Evolutionary conservation across 1,140 invertebrate genomes (phyloP).

Genomic region (Diorhabda carinulata): DNA sequence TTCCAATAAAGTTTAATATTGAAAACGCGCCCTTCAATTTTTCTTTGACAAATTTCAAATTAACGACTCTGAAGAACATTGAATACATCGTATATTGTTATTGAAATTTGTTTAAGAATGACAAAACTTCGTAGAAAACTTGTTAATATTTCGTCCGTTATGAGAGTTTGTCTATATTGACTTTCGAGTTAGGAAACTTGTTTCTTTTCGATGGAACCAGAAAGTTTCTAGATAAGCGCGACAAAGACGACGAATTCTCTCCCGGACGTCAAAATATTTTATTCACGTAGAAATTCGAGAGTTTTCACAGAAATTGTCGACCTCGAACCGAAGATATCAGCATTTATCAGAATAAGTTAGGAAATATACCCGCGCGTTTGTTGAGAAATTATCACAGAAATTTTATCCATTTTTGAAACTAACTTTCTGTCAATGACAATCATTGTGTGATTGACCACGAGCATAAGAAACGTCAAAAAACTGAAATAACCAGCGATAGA

Average conservation of each 20-base stretch:
- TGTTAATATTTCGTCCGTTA: slow-evolving; percentile 22
- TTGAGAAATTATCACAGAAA: no score
- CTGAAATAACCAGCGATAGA: no score
- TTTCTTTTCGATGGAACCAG: neutral
- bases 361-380: no score
- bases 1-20: neutral
- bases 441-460: no score
- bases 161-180: slow-evolving; percentile 16
- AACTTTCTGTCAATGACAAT: no score
- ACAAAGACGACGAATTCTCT: neutral
- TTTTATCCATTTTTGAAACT: no score
- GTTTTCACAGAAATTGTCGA: no score
- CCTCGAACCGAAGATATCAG: no score
- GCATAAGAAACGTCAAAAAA: no score
- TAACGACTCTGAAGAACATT: neutral
- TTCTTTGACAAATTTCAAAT: neutral
- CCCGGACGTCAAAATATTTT: neutral
- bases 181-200: neutral
- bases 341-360: no score
- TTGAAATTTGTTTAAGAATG: slow-evolving; percentile 18
- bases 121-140: slow-evolving; percentile 13
- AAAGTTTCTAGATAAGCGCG: neutral
- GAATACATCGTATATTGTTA: slow-evolving; percentile 12
- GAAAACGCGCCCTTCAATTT: neutral
- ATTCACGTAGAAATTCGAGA: no score